Conservation (phyloP, 2,113 vertebrate species). For the Microcebus ravelobensis region DNA sequence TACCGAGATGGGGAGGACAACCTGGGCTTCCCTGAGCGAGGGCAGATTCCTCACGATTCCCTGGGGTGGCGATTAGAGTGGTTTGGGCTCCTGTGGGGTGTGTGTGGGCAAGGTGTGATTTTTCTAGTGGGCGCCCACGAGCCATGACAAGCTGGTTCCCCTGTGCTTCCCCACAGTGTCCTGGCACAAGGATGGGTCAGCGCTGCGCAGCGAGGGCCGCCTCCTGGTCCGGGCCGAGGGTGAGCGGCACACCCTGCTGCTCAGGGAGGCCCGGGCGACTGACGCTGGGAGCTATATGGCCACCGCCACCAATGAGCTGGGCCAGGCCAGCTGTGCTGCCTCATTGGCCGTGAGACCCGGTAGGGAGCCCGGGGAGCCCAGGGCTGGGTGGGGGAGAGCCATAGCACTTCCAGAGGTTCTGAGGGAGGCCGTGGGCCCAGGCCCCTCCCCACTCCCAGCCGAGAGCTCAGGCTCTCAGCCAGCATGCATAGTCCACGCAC, state of each 20-base stretch:
- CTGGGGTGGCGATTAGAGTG: not conserved
- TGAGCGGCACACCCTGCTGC: conserved; percentile 93
- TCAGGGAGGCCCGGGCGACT: conserved; percentile 87
- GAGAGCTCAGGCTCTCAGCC: not conserved
- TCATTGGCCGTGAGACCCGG: conserved; percentile 92
- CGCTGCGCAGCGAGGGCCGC: conserved; percentile 82
- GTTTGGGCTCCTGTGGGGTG: not conserved
- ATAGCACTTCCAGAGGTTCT: not conserved
- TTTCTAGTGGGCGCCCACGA: not conserved
- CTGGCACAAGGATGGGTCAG: conserved; percentile 91
- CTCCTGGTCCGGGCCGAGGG: conserved; percentile 93
- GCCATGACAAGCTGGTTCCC: not conserved
- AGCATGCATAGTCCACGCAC: not conserved
- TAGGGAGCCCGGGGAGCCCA: conserved; percentile 55
- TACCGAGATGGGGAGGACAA: not conserved
- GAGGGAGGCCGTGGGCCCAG: not conserved
- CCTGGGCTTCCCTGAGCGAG: not conserved
- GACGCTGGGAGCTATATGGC: conserved; percentile 93
- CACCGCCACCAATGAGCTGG: conserved; percentile 93
- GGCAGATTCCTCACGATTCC: not conserved
- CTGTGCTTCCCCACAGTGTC: conserved; percentile 84
- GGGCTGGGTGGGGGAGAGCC: not conserved
- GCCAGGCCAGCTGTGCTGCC: conserved; percentile 90
- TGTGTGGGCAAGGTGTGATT: not conserved
- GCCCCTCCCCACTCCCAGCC: not conserved